Evolutionary conservation across 2,888 invertebrate genomes (phyloP).

Genomic region (Actias luna): DNA sequence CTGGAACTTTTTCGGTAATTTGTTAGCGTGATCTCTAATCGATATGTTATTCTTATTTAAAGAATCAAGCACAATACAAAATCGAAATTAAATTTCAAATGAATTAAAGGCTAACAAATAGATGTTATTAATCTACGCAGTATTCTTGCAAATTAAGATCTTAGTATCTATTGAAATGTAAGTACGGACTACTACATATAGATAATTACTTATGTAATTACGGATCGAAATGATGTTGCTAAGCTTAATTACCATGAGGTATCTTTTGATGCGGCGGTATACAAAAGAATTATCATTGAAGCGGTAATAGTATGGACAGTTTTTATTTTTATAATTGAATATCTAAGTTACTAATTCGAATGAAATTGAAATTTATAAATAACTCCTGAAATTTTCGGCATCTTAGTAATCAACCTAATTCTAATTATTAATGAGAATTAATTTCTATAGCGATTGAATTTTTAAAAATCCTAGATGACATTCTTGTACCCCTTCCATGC

Average conservation of each 20-base stretch:
- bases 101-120: conserved; percentile 10
- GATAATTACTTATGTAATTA: conserved; percentile 48
- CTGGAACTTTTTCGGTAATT: background rate
- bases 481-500: too few relatives aligned
- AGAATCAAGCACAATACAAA: conserved; percentile 5
- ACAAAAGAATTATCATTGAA: background rate
- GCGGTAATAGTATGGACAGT: background rate
- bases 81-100: background rate
- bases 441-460: too few relatives aligned
- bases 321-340: background rate
- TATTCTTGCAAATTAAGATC: conserved; percentile 39
- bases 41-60: background rate
- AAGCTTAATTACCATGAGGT: conserved; percentile 45
- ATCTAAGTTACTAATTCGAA: too few relatives aligned
- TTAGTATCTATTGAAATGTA: conserved; percentile 36
- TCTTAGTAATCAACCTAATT: too few relatives aligned
- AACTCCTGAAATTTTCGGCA: too few relatives aligned
- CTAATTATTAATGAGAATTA: too few relatives aligned
- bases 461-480: too few relatives aligned
- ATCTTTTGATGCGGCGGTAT: background rate
- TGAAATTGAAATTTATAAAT: too few relatives aligned
- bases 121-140: conserved; percentile 37
- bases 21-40: background rate
- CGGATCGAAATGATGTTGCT: conserved; percentile 61
- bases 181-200: conserved; percentile 22